Percentiles rank a stretch among this genome's conserved stretches.
Evolutionary conservation across 2,797 vertebrate genomes (phyloP).

Genomic region (Falco concolor): DNA sequence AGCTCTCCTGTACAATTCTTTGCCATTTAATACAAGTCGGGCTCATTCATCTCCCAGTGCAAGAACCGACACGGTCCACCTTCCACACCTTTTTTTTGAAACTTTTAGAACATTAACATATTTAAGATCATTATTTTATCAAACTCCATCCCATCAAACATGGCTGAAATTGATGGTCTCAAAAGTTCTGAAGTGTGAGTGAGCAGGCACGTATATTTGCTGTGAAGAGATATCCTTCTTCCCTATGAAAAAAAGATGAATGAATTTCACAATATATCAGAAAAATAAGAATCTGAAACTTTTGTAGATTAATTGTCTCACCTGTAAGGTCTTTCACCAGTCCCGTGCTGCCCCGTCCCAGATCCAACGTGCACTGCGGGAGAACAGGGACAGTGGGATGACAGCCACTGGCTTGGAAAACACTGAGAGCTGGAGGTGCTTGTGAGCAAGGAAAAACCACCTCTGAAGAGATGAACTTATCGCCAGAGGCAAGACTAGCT

Average conservation of each 20-base stretch:
- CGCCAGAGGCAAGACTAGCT: background rate
- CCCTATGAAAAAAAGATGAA: background rate
- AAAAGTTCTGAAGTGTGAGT: accelerated
- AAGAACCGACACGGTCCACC: background rate
- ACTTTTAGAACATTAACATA: background rate
- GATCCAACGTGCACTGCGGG: accelerated
- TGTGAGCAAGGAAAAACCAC: background rate
- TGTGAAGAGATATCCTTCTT: background rate
- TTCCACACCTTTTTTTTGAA: background rate
- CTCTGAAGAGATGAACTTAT: background rate
- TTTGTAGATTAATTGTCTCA: background rate
- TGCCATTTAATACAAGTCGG: background rate
- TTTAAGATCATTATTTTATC: background rate
- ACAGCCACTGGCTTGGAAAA: background rate
- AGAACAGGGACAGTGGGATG: accelerated
- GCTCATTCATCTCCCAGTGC: background rate
- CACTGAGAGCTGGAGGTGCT: background rate
- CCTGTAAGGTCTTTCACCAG: background rate
- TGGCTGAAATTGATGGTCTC: background rate
- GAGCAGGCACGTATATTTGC: background rate
- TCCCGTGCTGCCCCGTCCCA: background rate
- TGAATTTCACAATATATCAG: background rate
- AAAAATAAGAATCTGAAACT: background rate
- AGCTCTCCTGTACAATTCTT: background rate
- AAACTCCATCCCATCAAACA: background rate